Evolutionary conservation across 2,888 invertebrate genomes (phyloP).

Genomic region (Eristalinus aeneus): DNA sequence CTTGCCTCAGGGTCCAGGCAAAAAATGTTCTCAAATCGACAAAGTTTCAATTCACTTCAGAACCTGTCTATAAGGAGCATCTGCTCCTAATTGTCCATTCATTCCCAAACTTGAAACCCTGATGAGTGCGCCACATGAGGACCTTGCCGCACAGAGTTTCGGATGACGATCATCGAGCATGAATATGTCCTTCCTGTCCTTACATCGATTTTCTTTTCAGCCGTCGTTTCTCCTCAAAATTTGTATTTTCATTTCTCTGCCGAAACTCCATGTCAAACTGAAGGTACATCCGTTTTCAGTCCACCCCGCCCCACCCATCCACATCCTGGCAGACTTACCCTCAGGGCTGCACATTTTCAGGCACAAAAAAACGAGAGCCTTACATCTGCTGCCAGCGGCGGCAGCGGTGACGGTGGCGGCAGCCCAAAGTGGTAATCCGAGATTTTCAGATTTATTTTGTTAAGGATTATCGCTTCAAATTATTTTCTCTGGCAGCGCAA

Average conservation of each 20-base stretch:
- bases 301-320: neutral
- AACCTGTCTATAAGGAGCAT: no score
- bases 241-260: neutral
- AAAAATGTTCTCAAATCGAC: no score
- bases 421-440: conserved; percentile 21
- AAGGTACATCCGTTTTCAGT: neutral
- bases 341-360: neutral
- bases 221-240: neutral
- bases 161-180: no score
- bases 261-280: neutral
- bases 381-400: neutral
- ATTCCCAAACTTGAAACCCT: no score
- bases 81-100: no score
- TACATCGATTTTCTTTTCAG: no score
- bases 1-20: no score
- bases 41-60: no score
- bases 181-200: no score
- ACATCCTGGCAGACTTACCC: neutral
- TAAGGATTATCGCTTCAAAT: conserved; percentile 39
- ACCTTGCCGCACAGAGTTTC: no score
- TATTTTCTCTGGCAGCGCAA: neutral
- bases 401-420: neutral
- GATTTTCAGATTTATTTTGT: conserved; percentile 55
- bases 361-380: neutral
- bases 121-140: no score